A percentile compares a stretch with the other conserved stretches of the same genome.
Conservation (phyloP, 2,113 vertebrate species). For the Paralichthys olivaceus region DNA sequence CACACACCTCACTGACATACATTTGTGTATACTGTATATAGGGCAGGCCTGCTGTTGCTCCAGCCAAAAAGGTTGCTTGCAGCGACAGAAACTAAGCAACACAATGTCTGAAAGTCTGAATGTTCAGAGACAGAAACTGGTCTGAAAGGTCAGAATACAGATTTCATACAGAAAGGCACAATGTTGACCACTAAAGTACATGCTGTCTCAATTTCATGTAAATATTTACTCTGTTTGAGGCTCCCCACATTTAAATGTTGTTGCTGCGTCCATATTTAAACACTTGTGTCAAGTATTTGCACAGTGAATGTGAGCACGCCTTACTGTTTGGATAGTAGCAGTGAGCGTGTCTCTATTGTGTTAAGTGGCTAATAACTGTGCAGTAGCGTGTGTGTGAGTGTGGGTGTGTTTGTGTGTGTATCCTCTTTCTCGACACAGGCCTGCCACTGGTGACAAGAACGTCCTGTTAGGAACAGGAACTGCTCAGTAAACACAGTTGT, state of each 20-base stretch:
- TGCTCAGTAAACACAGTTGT: conserved; percentile 67
- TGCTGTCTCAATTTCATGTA: conserved; percentile 4
- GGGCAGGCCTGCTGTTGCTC: no score
- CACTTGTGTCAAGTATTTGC: conserved; percentile 47
- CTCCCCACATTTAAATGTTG: neutral
- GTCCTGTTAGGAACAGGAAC: conserved; percentile 69
- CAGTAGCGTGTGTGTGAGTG: neutral
- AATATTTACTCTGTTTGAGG: conserved; percentile 43
- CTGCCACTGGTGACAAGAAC: conserved; percentile 57
- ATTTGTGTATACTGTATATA: no score
- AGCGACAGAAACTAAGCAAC: no score
- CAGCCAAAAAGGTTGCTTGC: no score
- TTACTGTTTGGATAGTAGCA: conserved; percentile 53
- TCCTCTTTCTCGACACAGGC: conserved; percentile 48
- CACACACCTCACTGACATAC: neutral
- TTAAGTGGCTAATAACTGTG: conserved; percentile 32
- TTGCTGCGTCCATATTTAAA: conserved; percentile 35
- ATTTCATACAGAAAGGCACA: conserved; percentile 19
- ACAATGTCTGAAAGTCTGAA: neutral
- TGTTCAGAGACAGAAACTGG: conserved; percentile 17
- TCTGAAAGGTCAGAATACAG: neutral
- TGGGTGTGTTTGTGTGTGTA: conserved; percentile 12
- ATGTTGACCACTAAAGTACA: neutral
- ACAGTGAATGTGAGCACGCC: conserved; percentile 35
- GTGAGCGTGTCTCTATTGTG: conserved; percentile 28